Conservation (phyloP, 2,113 vertebrate species). For the Archilochus colubris region DNA sequence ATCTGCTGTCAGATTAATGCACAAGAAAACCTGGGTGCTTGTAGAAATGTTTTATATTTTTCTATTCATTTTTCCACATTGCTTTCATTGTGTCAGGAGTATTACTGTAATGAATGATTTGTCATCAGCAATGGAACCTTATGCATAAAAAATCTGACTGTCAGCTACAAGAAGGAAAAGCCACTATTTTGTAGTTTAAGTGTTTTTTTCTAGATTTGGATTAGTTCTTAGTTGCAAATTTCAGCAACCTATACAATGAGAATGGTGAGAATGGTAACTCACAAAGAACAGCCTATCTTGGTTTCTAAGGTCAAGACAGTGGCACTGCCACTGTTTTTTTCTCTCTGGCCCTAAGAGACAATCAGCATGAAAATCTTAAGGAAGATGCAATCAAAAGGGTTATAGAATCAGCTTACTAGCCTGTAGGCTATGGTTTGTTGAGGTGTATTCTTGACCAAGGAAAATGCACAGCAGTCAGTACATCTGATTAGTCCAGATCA, state of each 20-base stretch:
- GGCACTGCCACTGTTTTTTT: not conserved
- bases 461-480: not conserved
- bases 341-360: not conserved
- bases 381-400: not conserved
- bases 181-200: not conserved
- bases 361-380: not conserved
- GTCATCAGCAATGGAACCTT: not conserved
- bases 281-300: not conserved
- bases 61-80: not conserved
- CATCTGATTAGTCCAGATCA: not conserved
- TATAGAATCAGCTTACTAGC: not conserved
- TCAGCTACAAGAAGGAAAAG: not conserved
- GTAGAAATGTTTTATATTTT: not conserved
- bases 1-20: not conserved
- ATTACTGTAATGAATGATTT: not conserved
- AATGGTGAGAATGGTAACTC: not conserved
- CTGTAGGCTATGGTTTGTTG: rapidly evolving
- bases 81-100: not conserved
- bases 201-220: not conserved
- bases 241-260: not conserved
- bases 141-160: not conserved
- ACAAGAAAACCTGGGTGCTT: not conserved
- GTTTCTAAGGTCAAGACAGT: not conserved
- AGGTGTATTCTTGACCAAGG: not conserved
- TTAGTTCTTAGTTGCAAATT: not conserved